Conservation (phyloP, 2,888 invertebrate genomes). For the Stenotaenia linearis region DNA sequence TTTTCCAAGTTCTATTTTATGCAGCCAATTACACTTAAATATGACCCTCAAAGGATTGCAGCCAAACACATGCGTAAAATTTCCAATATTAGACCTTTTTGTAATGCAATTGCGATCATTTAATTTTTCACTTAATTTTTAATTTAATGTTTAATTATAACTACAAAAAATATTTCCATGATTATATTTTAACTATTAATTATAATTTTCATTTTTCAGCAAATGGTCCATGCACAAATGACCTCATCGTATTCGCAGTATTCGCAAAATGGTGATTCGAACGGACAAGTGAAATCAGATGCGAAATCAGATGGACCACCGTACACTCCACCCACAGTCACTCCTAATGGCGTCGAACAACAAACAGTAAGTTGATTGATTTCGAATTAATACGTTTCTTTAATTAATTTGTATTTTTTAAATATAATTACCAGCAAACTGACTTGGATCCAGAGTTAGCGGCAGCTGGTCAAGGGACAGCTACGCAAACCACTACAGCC, state of each 20-base stretch:
- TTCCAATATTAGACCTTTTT: no score
- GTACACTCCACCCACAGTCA: conserved; percentile 44
- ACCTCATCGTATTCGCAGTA: conserved; percentile 49
- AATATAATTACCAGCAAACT: conserved; percentile 51
- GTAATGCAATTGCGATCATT: no score
- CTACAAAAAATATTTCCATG: no score
- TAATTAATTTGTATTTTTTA: neutral
- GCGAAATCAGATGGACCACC: conserved; percentile 37
- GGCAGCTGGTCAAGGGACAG: conserved; percentile 42
- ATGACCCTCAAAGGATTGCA: no score
- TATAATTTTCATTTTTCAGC: conserved; percentile 58
- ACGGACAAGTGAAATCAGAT: conserved; percentile 40
- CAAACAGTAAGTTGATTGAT: conserved; percentile 51
- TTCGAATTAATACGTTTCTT: neutral
- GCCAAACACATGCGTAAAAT: no score
- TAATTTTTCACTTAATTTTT: no score
- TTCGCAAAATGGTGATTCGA: conserved; percentile 51
- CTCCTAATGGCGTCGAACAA: conserved; percentile 57
- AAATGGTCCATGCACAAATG: conserved; percentile 89
- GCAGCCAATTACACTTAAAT: no score
- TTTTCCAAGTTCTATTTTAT: no score
- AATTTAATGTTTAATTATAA: no score
- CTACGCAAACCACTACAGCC: conserved; percentile 41
- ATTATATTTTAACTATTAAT: no score
- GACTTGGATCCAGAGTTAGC: conserved; percentile 53